Base-by-base conservation (phyloP, 2,113 vertebrate genomes). In the Actinemys pallida region DNA sequence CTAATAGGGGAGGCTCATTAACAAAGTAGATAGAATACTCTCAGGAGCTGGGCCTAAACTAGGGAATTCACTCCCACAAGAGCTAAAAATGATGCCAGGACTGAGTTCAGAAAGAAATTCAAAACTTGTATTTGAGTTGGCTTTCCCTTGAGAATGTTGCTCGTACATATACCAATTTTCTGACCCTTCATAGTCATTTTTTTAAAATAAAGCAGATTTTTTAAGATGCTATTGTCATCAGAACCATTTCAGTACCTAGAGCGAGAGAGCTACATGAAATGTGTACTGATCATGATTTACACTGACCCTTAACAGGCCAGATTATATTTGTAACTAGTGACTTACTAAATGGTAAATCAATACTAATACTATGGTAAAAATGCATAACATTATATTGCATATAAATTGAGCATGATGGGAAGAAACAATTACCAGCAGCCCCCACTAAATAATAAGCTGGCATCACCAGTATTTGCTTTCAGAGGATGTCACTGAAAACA, bases 381-480 rank as follows among this genome's bases (percentile, higher is more conserved):
- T 88, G 91, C 90, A 95, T 96, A 95, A 93, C 95, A 92, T 96
- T 89, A 57, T 93, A 93, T 92, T 90, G 8, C 16, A 20, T 3
- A 47, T 65, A 94, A 94, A 93, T 94, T 96, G 87, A 81, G 92
- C 25, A 88, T 95, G 92, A 96, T 91, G 53, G 52, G 89, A 94
- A 94, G 93, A 95, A 82, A 54, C 94, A 96, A 96, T 75, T 75
- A 42, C 69, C 96, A 16, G 24, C 62, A 91, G 86, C 91, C 95
- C 95, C 78, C 89, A 89, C 94, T 78, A 92, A 95, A 89, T 19
- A 86, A 83, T 84, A 56, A 86, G 62, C 96, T 62, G 13, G 59
- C 93, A 86, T 94, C 92, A 90, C 92, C 92, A 7, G 94, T 91
- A 88, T 87, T 91, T 97, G 95, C 81, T 93, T 95, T 95, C 94